phyloP scores from a whole-genome alignment of 2,888 invertebrate genomes.

The Hoplodrina blanda region DNA sequence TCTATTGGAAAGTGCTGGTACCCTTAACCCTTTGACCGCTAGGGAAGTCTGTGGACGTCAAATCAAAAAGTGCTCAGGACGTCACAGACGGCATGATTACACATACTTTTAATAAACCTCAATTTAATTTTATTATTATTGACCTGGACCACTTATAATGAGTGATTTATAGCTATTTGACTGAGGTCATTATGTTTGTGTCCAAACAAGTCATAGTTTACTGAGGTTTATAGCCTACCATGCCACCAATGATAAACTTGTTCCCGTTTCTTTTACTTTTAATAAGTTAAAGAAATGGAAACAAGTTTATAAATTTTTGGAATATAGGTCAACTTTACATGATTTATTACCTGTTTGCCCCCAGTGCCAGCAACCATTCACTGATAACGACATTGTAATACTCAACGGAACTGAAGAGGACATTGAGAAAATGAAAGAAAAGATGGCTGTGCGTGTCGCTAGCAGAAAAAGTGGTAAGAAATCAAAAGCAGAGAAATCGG shows the following conservation, averaged over 20 bases:
- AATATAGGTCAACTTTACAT: constrained; percentile 26
- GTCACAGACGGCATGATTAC: too few relatives aligned
- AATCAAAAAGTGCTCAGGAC: too few relatives aligned
- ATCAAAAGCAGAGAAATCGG: constrained; percentile 76
- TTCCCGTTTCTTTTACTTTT: constrained; percentile 16
- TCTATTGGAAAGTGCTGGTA: too few relatives aligned
- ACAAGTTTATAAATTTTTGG: too few relatives aligned
- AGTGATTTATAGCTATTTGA: constrained; percentile 6
- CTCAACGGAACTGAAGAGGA: constrained; percentile 97
- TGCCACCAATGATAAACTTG: constrained; percentile 27
- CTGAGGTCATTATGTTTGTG: neutral
- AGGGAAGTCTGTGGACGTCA: too few relatives aligned
- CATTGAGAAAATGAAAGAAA: constrained; percentile 91
- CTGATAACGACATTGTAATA: constrained; percentile 95
- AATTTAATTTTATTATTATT: neutral
- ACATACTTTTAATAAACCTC: neutral
- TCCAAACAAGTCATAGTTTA: neutral
- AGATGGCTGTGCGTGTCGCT: constrained; percentile 92
- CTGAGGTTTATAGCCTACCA: constrained; percentile 12
- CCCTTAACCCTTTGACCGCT: too few relatives aligned
- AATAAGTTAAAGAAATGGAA: constrained; percentile 31
- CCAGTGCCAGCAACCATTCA: constrained; percentile 95
- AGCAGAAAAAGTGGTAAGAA: constrained; percentile 93
- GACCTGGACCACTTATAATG: neutral
- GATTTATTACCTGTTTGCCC: constrained; percentile 61